Conservation (phyloP, 2,797 vertebrate genomes). For the Paratrypauchen microcephalus region DNA sequence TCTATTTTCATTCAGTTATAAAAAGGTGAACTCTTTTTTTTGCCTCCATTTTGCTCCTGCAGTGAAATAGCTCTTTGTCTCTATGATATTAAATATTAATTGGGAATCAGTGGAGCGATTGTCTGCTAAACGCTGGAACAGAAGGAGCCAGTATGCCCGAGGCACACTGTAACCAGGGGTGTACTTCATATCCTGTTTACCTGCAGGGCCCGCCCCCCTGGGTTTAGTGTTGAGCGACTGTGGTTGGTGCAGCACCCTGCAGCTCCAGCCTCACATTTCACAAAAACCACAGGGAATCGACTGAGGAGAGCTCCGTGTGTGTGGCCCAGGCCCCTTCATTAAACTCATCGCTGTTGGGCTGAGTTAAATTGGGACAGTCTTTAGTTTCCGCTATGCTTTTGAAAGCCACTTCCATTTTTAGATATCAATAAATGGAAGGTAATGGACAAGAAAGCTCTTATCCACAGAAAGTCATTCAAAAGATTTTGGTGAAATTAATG, state of each 20-base stretch:
- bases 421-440: slow-evolving; percentile 62
- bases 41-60: slow-evolving; percentile 31
- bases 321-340: slow-evolving; percentile 60
- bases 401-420: slow-evolving; percentile 70
- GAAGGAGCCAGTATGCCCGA: slow-evolving; percentile 68
- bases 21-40: slow-evolving; percentile 23
- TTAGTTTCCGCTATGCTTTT: slow-evolving; percentile 53
- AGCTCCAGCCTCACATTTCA: slow-evolving; percentile 66
- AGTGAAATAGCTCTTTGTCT: slow-evolving; percentile 59
- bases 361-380: slow-evolving; percentile 61
- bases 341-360: slow-evolving; percentile 59
- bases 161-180: slow-evolving; percentile 62
- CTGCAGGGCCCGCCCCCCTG: slow-evolving; percentile 50
- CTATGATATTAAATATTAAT: slow-evolving; percentile 80
- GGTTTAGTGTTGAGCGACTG: slow-evolving; percentile 62
- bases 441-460: slow-evolving; percentile 48
- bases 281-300: slow-evolving; percentile 53
- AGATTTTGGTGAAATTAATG: slow-evolving; percentile 51
- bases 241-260: slow-evolving; percentile 54
- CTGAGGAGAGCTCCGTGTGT: slow-evolving; percentile 57
- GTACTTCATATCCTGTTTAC: slow-evolving; percentile 67
- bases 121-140: slow-evolving; percentile 79
- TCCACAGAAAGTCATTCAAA: slow-evolving; percentile 42
- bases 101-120: slow-evolving; percentile 77
- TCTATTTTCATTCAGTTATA: slow-evolving; percentile 27